phyloP scores from a whole-genome alignment of 2,113 vertebrate species.

The Mustelus asterias region DNA sequence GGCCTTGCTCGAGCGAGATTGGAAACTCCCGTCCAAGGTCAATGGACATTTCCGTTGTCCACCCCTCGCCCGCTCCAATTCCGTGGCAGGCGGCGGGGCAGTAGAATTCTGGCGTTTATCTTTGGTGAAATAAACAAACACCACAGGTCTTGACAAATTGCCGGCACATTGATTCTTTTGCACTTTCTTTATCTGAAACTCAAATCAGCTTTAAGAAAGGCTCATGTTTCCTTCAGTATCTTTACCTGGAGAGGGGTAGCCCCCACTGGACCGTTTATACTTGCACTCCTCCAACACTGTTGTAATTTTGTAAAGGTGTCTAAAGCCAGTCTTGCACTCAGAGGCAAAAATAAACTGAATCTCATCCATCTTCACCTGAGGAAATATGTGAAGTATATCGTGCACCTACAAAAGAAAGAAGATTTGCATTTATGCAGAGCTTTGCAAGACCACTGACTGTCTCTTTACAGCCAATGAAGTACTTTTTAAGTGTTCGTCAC shows the following conservation, averaged over 20 bases:
- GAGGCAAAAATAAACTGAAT: conserved; percentile 73
- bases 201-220: neutral
- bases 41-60: no score
- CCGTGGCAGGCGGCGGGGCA: no score
- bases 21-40: no score
- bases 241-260: conserved; percentile 60
- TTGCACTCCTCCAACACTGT: conserved; percentile 63
- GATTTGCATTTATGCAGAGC: no score
- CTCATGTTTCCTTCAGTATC: neutral
- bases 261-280: conserved; percentile 58
- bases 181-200: neutral
- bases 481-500: no score
- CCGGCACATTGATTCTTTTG: neutral
- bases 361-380: conserved; percentile 63
- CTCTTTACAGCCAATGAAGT: no score
- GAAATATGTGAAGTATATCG: conserved; percentile 69
- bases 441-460: no score
- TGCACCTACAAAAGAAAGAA: conserved; percentile 59
- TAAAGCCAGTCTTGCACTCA: conserved; percentile 70
- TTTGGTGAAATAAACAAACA: neutral
- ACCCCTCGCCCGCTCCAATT: no score
- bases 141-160: neutral
- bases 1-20: no score
- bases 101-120: no score
- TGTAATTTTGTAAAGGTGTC: conserved; percentile 66